Evolutionary conservation across 2,113 vertebrate genomes (phyloP).

Genomic region (Plectropomus leopardus): DNA sequence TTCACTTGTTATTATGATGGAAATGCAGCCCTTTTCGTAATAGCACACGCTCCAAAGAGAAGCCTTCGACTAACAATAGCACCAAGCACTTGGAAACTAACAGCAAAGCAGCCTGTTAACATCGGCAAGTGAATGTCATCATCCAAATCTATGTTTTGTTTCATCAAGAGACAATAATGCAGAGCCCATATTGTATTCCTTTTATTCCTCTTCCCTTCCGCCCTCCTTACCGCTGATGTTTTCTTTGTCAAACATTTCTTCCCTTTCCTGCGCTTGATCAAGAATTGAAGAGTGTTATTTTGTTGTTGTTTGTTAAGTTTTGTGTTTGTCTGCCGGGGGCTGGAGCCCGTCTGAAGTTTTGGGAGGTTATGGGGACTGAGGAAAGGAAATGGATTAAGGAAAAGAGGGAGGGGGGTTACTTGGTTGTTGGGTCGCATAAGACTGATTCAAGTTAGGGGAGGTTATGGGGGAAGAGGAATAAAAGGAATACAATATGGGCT

Average conservation of each 20-base stretch:
- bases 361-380: slow-evolving; percentile 25
- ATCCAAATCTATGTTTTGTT: slow-evolving; percentile 58
- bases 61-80: slow-evolving; percentile 56
- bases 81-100: slow-evolving; percentile 32
- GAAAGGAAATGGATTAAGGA: slow-evolving; percentile 35
- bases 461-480: slow-evolving; percentile 49
- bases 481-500: slow-evolving; percentile 68
- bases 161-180: slow-evolving; percentile 58
- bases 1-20: slow-evolving; percentile 69
- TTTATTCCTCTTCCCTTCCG: slow-evolving; percentile 57
- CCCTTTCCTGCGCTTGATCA: slow-evolving; percentile 60
- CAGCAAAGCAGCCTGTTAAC: slow-evolving; percentile 56
- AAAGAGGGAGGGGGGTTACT: not conserved
- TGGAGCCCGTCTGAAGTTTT: slow-evolving; percentile 46
- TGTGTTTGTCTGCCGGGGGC: slow-evolving; percentile 17
- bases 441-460: too few species aligned
- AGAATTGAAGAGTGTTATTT: slow-evolving; percentile 60
- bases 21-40: slow-evolving; percentile 59
- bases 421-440: not conserved
- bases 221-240: slow-evolving; percentile 20
- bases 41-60: slow-evolving; percentile 18
- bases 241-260: slow-evolving; percentile 47
- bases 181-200: slow-evolving; percentile 64
- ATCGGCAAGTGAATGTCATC: slow-evolving; percentile 52
- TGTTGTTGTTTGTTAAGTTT: slow-evolving; percentile 61